Base-by-base conservation (phyloP, 2,888 invertebrate genomes). In the Neuroscelio doddi region DNA sequence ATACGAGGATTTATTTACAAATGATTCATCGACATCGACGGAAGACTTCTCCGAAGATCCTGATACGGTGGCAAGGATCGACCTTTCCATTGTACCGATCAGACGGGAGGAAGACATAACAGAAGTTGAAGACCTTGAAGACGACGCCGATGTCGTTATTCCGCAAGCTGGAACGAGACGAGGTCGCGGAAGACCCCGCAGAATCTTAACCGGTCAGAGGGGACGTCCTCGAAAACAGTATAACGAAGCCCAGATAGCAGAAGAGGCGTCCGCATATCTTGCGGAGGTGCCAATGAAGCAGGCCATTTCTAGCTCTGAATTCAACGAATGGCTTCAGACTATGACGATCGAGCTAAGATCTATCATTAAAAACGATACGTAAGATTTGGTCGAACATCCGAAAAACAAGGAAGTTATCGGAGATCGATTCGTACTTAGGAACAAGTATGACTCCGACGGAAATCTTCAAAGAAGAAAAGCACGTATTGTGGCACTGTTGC, bases 401-500 rank as follows among this genome's bases (percentile, higher is more conserved):
- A 24, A 49, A 44, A 7, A 46, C 16, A n/a, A 26, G 9, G 10
- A 24, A 10, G 41, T 47, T n/a, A 49, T 61, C 17, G 59, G 64
- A 16, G 39, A 47, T 17, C 47, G 55, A 0, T 12, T 51, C 1
- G 51, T 55, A 1, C 45, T 70, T 1, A 8, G 57, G 1, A 62
- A 62, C 26, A 66, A 66, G 21, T 47, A 44, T 16, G 39, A 53
- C 2, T 8, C 63, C 1, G 49, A 63, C 21, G 61, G 62, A 29
- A 39, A 24, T 10, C 10, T 64, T 1, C 62, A 61, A 34, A 16
- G 39, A 27, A 41, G 58, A 30, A 67, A 67, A 45, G 58, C 63
- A 4, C 41, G 65, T 30, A 14, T 66, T 1, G 65, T 68, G 3
- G 69, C 42, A 42, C 45, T 58, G 57, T 1, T 70, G 56, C 26